A percentile compares a stretch with the other conserved stretches of the same genome.
Conservation (phyloP, 2,888 invertebrate genomes). For the Hyppa rectilinea region DNA sequence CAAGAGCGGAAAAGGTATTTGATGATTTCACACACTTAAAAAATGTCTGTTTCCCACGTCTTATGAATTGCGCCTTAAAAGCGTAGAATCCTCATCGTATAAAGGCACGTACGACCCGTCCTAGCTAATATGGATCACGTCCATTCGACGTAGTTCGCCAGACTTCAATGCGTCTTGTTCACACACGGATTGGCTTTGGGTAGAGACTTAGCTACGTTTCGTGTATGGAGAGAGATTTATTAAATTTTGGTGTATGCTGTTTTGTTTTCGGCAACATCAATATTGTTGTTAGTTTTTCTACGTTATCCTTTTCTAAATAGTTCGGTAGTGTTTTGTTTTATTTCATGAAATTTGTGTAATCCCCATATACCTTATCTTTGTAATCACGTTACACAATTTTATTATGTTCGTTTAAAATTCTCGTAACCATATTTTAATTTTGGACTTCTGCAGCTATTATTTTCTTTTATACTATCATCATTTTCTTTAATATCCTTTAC, state of each 20-base stretch:
- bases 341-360: background rate
- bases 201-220: background rate
- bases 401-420: background rate
- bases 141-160: conserved; percentile 5
- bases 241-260: too few relatives aligned
- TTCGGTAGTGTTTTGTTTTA: background rate
- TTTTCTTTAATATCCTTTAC: background rate
- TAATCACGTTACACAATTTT: background rate
- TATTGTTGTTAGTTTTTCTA: background rate
- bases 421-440: too few relatives aligned
- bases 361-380: too few relatives aligned
- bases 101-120: conserved; percentile 22
- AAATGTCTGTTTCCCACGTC: background rate
- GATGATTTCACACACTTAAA: too few relatives aligned
- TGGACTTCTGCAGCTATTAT: background rate
- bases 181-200: conserved; percentile 15
- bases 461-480: background rate
- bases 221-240: background rate
- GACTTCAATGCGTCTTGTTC: conserved; percentile 24
- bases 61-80: background rate
- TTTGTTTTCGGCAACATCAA: background rate
- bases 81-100: background rate
- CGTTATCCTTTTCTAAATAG: background rate
- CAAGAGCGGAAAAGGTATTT: too few relatives aligned
- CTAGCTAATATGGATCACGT: conserved; percentile 28